phyloP scores from a whole-genome alignment of 2,113 vertebrate genomes.

The Nothocercus nigrocapillus region DNA sequence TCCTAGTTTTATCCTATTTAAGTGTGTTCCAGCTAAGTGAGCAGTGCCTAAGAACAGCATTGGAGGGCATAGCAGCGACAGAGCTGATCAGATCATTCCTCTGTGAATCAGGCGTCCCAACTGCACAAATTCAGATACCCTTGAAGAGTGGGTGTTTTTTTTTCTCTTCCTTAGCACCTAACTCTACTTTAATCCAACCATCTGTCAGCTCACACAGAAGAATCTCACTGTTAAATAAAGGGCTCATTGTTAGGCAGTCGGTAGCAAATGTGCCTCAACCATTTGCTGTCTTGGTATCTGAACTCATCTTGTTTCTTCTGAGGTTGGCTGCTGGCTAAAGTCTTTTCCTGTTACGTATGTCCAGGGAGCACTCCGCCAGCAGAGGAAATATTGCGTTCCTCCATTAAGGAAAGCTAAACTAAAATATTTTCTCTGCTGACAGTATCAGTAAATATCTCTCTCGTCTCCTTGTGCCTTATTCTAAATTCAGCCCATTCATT shows the following conservation, averaged over 20 bases:
- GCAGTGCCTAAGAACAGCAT: not conserved
- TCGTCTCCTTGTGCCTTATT: conserved; percentile 33
- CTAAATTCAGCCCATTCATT: conserved; percentile 22
- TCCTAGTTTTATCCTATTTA: not conserved
- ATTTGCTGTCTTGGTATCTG: conserved; percentile 6
- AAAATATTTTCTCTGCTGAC: conserved; percentile 45
- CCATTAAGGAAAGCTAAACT: conserved; percentile 38
- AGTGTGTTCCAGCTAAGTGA: not conserved
- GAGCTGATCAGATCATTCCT: not conserved
- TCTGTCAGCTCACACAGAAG: not conserved
- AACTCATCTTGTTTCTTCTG: not conserved
- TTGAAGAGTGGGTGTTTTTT: not conserved
- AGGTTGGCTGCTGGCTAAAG: conserved; percentile 39
- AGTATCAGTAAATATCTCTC: conserved; percentile 11
- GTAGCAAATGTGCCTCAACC: conserved; percentile 5
- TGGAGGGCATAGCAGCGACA: not conserved
- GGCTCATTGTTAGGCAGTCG: not conserved
- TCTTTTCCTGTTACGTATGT: not conserved
- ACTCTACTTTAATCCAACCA: not conserved
- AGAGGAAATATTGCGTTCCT: conserved; percentile 26
- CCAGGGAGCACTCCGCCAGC: conserved; percentile 34
- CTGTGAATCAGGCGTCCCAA: not conserved
- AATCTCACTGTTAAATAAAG: not conserved
- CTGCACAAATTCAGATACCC: not conserved
- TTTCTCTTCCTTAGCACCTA: conserved; percentile 25